phyloP scores from a whole-genome alignment of 2,888 invertebrate genomes.

The Phengaris arion region DNA sequence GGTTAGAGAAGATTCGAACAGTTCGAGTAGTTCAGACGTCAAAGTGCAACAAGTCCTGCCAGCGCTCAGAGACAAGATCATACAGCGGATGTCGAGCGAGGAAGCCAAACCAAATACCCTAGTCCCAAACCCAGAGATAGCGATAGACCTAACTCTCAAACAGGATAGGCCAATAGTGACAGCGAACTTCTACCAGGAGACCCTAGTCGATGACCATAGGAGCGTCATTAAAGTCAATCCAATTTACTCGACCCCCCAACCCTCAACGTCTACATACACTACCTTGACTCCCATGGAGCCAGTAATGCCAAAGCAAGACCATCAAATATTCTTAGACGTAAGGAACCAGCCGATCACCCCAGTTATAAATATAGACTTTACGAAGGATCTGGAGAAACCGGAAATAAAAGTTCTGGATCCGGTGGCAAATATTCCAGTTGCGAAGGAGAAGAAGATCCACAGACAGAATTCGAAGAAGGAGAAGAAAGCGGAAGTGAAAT shows the following conservation, averaged over 20 bases:
- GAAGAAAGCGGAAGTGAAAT: constrained; percentile 52
- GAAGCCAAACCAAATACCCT: constrained; percentile 47
- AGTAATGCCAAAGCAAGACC: constrained; percentile 48
- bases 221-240: constrained; percentile 69
- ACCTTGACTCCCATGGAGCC: constrained; percentile 48
- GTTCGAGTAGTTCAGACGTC: constrained; percentile 59
- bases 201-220: constrained; percentile 58
- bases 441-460: constrained; percentile 46
- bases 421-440: constrained; percentile 48
- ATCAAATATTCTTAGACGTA: constrained; percentile 44
- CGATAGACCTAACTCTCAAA: constrained; percentile 63
- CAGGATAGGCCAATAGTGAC: constrained; percentile 49
- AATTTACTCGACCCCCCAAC: constrained; percentile 62
- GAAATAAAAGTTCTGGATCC: constrained; percentile 68
- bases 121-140: constrained; percentile 52
- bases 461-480: constrained; percentile 61
- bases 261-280: constrained; percentile 61
- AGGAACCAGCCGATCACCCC: constrained; percentile 55
- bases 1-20: constrained; percentile 65
- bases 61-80: constrained; percentile 47
- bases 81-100: constrained; percentile 48
- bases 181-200: constrained; percentile 73
- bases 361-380: constrained; percentile 69
- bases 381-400: constrained; percentile 61
- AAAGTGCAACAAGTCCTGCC: constrained; percentile 43